phyloP scores from a whole-genome alignment of 2,113 vertebrate species.

The Carettochelys insculpta region DNA sequence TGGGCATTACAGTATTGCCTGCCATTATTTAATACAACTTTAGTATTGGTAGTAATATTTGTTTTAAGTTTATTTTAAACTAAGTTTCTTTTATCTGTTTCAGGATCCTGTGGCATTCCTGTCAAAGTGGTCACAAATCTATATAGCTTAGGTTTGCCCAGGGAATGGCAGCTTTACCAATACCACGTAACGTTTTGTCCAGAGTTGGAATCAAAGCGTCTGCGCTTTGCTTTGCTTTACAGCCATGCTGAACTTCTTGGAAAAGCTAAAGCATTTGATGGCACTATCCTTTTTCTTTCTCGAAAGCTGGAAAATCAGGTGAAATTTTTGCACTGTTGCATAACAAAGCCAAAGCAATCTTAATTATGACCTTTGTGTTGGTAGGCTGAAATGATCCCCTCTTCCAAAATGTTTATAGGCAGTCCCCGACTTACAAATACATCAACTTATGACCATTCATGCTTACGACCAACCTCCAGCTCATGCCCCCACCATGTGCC shows the following conservation, averaged over 20 bases:
- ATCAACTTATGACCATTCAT: too few species aligned
- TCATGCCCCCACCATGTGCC: too few species aligned
- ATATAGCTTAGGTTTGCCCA: slow-evolving; percentile 31
- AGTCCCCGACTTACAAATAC: too few species aligned
- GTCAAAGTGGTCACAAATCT: slow-evolving; percentile 57
- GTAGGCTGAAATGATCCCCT: not conserved
- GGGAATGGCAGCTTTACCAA: slow-evolving; percentile 55
- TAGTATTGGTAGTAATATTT: not conserved
- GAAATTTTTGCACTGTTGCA: not conserved
- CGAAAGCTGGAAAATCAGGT: slow-evolving; percentile 63
- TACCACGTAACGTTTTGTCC: slow-evolving; percentile 31
- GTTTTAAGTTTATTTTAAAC: not conserved
- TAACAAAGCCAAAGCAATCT: not conserved
- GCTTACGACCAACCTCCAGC: too few species aligned
- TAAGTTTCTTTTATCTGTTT: not conserved
- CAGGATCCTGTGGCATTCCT: slow-evolving; percentile 63
- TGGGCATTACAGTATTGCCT: not conserved
- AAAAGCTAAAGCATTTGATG: slow-evolving; percentile 61
- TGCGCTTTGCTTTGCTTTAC: slow-evolving; percentile 53
- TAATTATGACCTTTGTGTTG: not conserved
- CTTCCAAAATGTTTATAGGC: not conserved
- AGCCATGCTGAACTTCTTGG: slow-evolving; percentile 22
- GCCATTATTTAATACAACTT: too few species aligned
- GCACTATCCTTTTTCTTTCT: slow-evolving; percentile 58
- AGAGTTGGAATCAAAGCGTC: slow-evolving; percentile 43